These are phyloP conservation scores for Agonopterix heracliana DNA, from an alignment of 2,888 invertebrate species.

Conservation along the genomic window DNA sequence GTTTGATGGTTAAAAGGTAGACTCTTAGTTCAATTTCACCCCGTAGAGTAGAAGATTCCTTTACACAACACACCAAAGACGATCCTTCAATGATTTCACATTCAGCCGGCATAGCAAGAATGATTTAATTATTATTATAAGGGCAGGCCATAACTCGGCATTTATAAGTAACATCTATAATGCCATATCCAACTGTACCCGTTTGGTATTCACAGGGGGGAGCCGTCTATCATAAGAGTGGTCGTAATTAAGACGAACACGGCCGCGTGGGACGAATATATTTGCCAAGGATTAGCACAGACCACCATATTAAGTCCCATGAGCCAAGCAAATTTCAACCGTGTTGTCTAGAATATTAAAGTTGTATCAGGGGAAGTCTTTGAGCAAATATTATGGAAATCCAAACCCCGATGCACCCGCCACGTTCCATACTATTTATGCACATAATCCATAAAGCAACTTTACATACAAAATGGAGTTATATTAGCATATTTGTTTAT, in stretches of 20 bases:
- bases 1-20: too few relatives aligned
- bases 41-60: too few relatives aligned
- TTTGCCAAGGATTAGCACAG: slow-evolving; percentile 26
- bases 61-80: too few relatives aligned
- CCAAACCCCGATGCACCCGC: slow-evolving; percentile 2
- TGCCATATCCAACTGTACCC: slow-evolving; percentile 2
- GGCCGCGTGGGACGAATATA: slow-evolving; percentile 37
- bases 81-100: too few relatives aligned
- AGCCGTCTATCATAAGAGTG: slow-evolving; percentile 30
- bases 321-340: too few relatives aligned
- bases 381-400: slow-evolving; percentile 31
- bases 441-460: slow-evolving; percentile 5
- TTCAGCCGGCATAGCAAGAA: too few relatives aligned
- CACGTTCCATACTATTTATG: slow-evolving; percentile 2
- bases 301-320: too few relatives aligned
- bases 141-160: too few relatives aligned
- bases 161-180: slow-evolving; percentile 7
- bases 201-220: slow-evolving; percentile 31
- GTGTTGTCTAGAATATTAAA: too few relatives aligned
- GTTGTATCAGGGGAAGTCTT: too few relatives aligned
- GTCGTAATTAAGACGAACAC: slow-evolving; percentile 42
- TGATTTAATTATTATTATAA: too few relatives aligned
- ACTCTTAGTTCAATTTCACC: too few relatives aligned
- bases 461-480: slow-evolving; percentile 4
- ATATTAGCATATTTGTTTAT: background rate